A percentile compares a stretch with the other conserved stretches of the same genome.
phyloP scores from a whole-genome alignment of 2,888 invertebrate genomes.

The Drosophila gaucha region DNA sequence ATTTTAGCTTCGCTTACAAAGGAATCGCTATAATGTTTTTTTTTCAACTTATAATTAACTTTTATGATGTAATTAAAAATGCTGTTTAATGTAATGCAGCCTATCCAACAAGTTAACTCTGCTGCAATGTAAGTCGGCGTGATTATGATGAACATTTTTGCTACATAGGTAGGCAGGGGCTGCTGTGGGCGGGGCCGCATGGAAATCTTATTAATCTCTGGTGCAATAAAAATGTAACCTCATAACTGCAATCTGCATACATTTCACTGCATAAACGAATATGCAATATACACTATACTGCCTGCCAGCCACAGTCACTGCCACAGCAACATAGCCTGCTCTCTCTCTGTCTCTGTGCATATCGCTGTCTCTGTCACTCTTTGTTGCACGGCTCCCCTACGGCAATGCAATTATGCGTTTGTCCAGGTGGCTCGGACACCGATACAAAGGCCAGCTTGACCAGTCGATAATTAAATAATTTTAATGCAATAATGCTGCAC shows the following conservation, averaged over 20 bases:
- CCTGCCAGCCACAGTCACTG: background rate
- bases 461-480: constrained; percentile 75
- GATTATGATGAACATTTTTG: constrained; percentile 47
- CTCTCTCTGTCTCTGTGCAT: too few relatives aligned
- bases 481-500: constrained; percentile 69
- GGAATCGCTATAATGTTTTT: constrained; percentile 12
- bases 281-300: constrained; percentile 23
- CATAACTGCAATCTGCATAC: constrained; percentile 58
- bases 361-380: background rate
- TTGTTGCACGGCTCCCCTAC: constrained; percentile 25
- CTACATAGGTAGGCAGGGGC: background rate
- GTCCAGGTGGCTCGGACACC: constrained; percentile 38
- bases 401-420: constrained; percentile 60
- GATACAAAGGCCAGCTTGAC: constrained; percentile 51
- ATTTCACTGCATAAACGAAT: constrained; percentile 32
- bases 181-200: constrained; percentile 1
- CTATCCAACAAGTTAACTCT: constrained; percentile 44
- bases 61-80: constrained; percentile 53
- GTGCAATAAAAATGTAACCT: constrained; percentile 54
- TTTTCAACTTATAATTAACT: constrained; percentile 49
- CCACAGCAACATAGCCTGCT: background rate
- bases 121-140: constrained; percentile 51
- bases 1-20: constrained; percentile 25
- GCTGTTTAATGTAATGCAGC: constrained; percentile 45
- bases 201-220: constrained; percentile 54